These are phyloP conservation scores for Elephantulus edwardii DNA, from an alignment of 2,113 vertebrate species.

Conservation along the genomic window DNA sequence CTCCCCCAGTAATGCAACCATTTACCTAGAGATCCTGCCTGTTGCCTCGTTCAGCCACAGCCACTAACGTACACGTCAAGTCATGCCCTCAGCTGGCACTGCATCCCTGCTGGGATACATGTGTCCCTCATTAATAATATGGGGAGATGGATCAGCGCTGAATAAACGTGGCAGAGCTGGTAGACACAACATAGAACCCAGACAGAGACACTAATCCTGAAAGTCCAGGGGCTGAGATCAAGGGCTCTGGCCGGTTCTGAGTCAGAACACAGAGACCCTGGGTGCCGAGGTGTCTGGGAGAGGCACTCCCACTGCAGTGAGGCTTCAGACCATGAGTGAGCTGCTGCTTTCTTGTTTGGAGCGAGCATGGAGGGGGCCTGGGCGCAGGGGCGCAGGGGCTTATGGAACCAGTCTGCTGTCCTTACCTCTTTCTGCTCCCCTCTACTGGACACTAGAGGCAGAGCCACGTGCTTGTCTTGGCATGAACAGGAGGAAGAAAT, in stretches of 20 bases:
- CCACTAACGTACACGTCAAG: conserved; percentile 11
- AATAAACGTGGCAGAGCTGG: not conserved
- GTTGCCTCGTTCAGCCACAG: not conserved
- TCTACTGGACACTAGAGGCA: not conserved
- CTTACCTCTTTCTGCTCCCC: not conserved
- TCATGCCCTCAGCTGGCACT: not conserved
- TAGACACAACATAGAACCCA: conserved; percentile 50
- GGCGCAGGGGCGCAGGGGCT: not conserved
- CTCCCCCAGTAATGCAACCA: not conserved
- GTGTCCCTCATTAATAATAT: conserved; percentile 48
- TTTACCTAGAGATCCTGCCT: not conserved
- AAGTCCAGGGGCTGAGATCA: not conserved
- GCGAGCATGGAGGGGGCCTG: fast-evolving
- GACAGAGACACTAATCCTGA: not conserved
- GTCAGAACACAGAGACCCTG: not conserved
- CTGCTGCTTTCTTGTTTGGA: not conserved
- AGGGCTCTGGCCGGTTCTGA: not conserved
- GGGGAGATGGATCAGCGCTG: not conserved
- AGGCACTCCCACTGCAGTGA: fast-evolving
- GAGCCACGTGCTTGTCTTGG: not conserved
- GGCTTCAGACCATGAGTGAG: not conserved
- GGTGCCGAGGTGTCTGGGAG: not conserved
- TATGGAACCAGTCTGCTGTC: not conserved
- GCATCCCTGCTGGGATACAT: not conserved
- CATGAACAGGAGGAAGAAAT: not conserved